Conservation (phyloP, 2,888 invertebrate genomes). For the Axea sp. region DNA sequence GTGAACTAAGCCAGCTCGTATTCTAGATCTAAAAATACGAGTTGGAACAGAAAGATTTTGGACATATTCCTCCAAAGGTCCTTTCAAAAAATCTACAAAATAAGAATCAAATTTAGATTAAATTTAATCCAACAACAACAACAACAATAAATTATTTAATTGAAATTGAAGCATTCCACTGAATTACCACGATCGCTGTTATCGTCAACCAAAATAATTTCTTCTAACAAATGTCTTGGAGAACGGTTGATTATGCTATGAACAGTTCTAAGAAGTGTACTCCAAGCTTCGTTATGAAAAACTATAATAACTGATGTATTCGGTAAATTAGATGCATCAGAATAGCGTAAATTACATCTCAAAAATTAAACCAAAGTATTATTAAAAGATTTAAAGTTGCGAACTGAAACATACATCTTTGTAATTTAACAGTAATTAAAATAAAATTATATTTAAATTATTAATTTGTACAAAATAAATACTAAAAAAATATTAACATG, state of each 20-base stretch:
- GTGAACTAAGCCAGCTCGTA: constrained; percentile 89
- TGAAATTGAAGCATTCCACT: constrained; percentile 3
- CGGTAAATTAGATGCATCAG: constrained; percentile 84
- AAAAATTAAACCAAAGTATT: no score
- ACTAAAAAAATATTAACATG: no score
- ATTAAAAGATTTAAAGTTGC: no score
- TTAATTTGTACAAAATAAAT: no score
- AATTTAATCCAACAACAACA: neutral
- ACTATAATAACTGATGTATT: constrained; percentile 96
- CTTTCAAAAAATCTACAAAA: constrained; percentile 79
- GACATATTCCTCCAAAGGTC: constrained; percentile 85
- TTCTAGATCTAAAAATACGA: constrained; percentile 83
- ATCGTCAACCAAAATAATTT: constrained; percentile 94
- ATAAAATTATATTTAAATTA: no score
- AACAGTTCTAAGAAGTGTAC: constrained; percentile 95
- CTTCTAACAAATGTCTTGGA: constrained; percentile 86
- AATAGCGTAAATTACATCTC: constrained; percentile 77
- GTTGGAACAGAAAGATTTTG: constrained; percentile 83
- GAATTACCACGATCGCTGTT: constrained; percentile 88
- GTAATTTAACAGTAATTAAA: no score
- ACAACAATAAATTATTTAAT: no score
- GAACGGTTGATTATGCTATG: constrained; percentile 96
- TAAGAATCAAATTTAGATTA: neutral
- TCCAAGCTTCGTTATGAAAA: constrained; percentile 99
- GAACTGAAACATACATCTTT: no score